Evolutionary conservation across 2,113 vertebrate species (phyloP).

Genomic region (Pomatorhinus ruficollis): DNA sequence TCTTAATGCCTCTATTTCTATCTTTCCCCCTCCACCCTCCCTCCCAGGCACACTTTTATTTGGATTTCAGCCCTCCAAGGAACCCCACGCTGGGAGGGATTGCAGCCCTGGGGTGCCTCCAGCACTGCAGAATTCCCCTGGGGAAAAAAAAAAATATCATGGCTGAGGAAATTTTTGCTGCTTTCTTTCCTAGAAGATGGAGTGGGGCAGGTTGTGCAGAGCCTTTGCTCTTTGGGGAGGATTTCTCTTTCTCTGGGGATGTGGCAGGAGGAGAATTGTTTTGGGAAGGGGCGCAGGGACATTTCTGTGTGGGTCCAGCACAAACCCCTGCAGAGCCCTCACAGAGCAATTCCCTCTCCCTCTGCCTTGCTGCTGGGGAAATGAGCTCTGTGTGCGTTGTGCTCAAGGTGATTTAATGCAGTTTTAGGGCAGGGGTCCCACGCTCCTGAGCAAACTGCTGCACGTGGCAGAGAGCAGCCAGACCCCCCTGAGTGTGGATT

Average conservation of each 20-base stretch:
- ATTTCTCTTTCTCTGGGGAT: background rate
- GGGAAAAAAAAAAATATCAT: background rate
- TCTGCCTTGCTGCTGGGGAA: rapidly evolving
- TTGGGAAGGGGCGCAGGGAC: background rate
- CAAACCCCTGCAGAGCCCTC: background rate
- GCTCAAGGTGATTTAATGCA: rapidly evolving
- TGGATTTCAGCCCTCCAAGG: background rate
- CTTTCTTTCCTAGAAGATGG: background rate
- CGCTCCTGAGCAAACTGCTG: background rate
- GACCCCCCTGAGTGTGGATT: background rate
- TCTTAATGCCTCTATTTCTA: background rate
- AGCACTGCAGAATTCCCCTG: background rate
- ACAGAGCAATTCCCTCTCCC: background rate
- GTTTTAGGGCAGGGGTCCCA: rapidly evolving
- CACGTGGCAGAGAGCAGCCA: background rate
- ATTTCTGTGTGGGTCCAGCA: rapidly evolving
- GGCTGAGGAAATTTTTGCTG: background rate
- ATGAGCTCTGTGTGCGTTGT: rapidly evolving
- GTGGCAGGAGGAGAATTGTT: background rate
- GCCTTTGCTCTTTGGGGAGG: background rate
- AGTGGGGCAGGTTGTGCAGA: background rate
- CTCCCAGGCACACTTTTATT: background rate
- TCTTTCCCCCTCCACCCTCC: background rate
- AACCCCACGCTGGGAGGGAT: background rate
- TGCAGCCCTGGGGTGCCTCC: background rate